These are phyloP conservation scores for Amphimallon solstitiale DNA, from an alignment of 2,888 invertebrate genomes.

Conservation along the genomic window DNA sequence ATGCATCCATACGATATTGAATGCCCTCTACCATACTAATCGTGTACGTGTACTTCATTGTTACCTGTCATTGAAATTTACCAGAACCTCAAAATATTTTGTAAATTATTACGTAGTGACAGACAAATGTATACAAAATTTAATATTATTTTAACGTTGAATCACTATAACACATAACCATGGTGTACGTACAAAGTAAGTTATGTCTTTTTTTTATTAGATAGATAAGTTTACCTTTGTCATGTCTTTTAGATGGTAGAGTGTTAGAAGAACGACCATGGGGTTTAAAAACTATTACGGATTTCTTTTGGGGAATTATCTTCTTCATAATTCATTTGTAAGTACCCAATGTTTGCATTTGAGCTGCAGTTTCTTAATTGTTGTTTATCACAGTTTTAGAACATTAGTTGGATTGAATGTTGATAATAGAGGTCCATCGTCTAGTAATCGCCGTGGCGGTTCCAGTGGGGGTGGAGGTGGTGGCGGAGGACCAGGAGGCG, in stretches of 20 bases:
- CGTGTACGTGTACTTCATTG: too few relatives aligned
- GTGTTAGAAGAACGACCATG: constrained; percentile 65
- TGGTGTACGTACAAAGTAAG: constrained; percentile 49
- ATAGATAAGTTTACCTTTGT: too few relatives aligned
- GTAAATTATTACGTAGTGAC: too few relatives aligned
- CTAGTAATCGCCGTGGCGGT: constrained; percentile 46
- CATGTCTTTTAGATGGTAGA: constrained; percentile 65
- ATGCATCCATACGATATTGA: too few relatives aligned
- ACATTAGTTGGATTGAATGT: constrained; percentile 53
- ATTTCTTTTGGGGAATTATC: constrained; percentile 67
- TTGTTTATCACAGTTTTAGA: constrained; percentile 54
- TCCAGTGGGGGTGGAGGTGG: constrained; percentile 45
- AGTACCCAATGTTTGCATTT: constrained; percentile 55
- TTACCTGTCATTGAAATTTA: too few relatives aligned
- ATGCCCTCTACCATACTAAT: too few relatives aligned
- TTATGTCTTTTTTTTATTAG: too few relatives aligned
- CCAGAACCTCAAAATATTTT: too few relatives aligned
- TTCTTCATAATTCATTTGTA: constrained; percentile 69
- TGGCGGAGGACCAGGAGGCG: constrained; percentile 50
- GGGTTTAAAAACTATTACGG: constrained; percentile 61
- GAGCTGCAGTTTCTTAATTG: constrained; percentile 14
- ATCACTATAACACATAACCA: constrained; percentile 40
- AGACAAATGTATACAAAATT: not conserved
- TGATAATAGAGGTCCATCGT: constrained; percentile 32
- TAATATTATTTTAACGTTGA: too few relatives aligned